phyloP scores from a whole-genome alignment of 2,113 vertebrate genomes.

The Etia nguti region DNA sequence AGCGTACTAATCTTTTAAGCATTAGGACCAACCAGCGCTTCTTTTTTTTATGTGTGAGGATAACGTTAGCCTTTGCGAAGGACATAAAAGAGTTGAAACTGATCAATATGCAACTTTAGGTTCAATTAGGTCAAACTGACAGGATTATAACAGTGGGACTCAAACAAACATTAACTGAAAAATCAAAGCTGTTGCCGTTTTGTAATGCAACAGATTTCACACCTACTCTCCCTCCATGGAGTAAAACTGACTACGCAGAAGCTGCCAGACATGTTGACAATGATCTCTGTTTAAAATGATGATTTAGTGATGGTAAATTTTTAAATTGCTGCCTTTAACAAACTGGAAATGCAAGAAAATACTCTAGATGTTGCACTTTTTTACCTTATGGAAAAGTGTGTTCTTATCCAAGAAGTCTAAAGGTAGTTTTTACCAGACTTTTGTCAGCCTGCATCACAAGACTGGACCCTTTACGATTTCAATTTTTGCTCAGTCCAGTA shows the following conservation, averaged over 20 bases:
- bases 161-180: slow-evolving; percentile 7
- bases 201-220: neutral
- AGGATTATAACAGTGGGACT: neutral
- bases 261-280: neutral
- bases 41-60: neutral
- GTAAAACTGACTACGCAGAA: neutral
- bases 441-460: neutral
- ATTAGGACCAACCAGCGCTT: neutral
- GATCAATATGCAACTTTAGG: slow-evolving; percentile 2
- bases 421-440: neutral
- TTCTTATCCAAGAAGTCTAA: neutral
- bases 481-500: neutral
- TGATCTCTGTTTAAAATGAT: neutral
- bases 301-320: neutral
- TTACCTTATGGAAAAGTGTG: neutral
- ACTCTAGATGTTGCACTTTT: neutral
- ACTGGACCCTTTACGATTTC: neutral
- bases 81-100: neutral
- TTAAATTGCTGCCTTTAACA: neutral
- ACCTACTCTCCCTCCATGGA: neutral
- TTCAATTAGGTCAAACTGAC: neutral
- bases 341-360: neutral
- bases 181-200: slow-evolving; percentile 3
- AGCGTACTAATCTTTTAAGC: neutral
- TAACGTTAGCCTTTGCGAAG: neutral